Conservation (phyloP, 2,797 vertebrate species). For the Crenuchus spilurus region DNA sequence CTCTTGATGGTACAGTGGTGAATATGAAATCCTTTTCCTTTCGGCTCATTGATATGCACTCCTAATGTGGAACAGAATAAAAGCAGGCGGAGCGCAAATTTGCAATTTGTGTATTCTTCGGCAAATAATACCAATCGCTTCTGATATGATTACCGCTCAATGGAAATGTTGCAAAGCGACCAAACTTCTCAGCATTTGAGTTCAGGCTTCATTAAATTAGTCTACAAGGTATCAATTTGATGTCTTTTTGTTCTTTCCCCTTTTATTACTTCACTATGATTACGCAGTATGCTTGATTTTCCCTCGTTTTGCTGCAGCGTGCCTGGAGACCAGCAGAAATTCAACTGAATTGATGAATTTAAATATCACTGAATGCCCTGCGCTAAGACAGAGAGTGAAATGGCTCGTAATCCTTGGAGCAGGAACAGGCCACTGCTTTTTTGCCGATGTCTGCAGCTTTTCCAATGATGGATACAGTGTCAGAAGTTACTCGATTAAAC, state of each 20-base stretch:
- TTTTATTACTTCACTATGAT: conserved; percentile 55
- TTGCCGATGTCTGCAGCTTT: conserved; percentile 78
- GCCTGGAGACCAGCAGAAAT: conserved; percentile 52
- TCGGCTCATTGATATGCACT: conserved; percentile 46
- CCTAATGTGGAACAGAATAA: conserved; percentile 42
- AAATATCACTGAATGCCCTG: conserved; percentile 68
- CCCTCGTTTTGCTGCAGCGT: conserved; percentile 61
- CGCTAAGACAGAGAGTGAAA: conserved; percentile 61
- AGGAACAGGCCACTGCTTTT: conserved; percentile 60
- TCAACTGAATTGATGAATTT: conserved; percentile 73
- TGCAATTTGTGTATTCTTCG: conserved; percentile 45
- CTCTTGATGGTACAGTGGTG: conserved; percentile 70
- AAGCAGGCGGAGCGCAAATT: conserved; percentile 49
- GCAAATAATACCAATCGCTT: conserved; percentile 47
- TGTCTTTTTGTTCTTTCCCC: conserved; percentile 28
- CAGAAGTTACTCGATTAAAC: conserved; percentile 81
- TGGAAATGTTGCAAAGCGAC: conserved; percentile 36
- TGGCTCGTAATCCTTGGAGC: conserved; percentile 45
- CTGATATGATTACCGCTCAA: conserved; percentile 56
- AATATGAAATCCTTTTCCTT: conserved; percentile 46
- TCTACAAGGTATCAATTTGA: conserved; percentile 38
- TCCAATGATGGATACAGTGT: conserved; percentile 78
- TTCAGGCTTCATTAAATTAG: conserved; percentile 47
- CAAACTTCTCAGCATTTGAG: conserved; percentile 44
- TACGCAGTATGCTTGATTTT: conserved; percentile 53